Percentiles rank a stretch among this genome's conserved stretches.
Conservation (phyloP, 2,113 vertebrate species). For the Sturnus vulgaris region DNA sequence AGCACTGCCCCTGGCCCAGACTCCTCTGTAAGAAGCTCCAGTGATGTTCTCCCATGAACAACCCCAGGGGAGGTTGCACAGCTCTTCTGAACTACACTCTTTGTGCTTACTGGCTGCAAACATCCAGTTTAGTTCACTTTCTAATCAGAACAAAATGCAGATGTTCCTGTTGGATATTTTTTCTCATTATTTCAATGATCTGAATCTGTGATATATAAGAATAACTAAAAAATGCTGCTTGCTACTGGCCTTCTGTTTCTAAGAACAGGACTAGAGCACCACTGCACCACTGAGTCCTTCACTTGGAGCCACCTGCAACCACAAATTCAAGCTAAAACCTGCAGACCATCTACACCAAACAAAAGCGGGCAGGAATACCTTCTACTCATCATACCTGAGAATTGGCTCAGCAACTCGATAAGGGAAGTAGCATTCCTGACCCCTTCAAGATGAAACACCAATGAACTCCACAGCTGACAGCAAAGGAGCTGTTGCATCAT, state of each 20-base stretch:
- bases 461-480: neutral
- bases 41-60: neutral
- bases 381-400: neutral
- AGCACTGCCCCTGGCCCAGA: neutral
- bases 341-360: neutral
- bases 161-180: neutral
- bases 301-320: neutral
- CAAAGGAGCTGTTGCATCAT: neutral
- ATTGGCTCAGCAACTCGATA: neutral
- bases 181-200: neutral
- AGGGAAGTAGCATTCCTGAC: neutral
- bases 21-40: neutral
- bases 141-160: neutral
- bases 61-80: neutral
- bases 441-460: neutral
- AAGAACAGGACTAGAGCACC: neutral
- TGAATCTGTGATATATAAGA: neutral
- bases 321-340: conserved; percentile 35
- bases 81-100: neutral
- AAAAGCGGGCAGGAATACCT: neutral
- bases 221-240: neutral
- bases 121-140: neutral
- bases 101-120: neutral
- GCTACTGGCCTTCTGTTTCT: neutral
- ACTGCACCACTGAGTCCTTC: neutral